Evolutionary conservation across 1,140 invertebrate genomes (phyloP), one percentile per base, ranked within the genome.

Genomic region (Drosophila kurseongensis): DNA sequence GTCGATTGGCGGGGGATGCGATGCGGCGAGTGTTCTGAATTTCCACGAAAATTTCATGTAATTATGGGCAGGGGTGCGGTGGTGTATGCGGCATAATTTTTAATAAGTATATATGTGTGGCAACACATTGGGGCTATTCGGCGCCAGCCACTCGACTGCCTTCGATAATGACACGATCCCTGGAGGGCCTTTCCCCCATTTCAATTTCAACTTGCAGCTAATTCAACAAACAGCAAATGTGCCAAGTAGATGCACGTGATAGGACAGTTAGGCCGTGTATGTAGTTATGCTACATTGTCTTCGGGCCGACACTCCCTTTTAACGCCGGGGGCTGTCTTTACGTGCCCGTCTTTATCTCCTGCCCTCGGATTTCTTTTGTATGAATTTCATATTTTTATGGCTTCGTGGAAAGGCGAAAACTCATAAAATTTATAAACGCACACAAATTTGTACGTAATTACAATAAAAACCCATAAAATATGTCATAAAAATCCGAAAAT

Each of bases 391-490:
- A 91, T 89, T 90, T 89, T 88, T 90, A 89, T 90, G 71, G 48
- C 54, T 89, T 89, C 85, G 78, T 82, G 71, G 86, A 89, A 89
- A 66, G 45, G 52, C 62, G 60, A 40, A 51, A 57, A 45, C 76
- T 35, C 65, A 75, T 82, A 88, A 85, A 75, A 62, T 75, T 56
- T 75, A 63, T 62, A 81, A 72, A 72, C 56, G 68, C 78, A 78
- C 75, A 80, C 67, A 89, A 78, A 84, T 89, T 85, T 85, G 74
- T 90, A 68, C 48, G 71, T 91, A 90, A 89, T 89, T 91, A 86
- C 71, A 89, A 89, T 88, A 91, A 83, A 91, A 91, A 71, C 65
- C 62, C 67, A 90, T 91, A 89, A 89, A 89, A 81, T 75, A 61
- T 62, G 71, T 73, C 83, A 79, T 83, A 79, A 76, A 77, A 86